These are phyloP conservation scores for Trachemys scripta DNA, from an alignment of 2,113 vertebrate genomes.

Conservation along the genomic window DNA sequence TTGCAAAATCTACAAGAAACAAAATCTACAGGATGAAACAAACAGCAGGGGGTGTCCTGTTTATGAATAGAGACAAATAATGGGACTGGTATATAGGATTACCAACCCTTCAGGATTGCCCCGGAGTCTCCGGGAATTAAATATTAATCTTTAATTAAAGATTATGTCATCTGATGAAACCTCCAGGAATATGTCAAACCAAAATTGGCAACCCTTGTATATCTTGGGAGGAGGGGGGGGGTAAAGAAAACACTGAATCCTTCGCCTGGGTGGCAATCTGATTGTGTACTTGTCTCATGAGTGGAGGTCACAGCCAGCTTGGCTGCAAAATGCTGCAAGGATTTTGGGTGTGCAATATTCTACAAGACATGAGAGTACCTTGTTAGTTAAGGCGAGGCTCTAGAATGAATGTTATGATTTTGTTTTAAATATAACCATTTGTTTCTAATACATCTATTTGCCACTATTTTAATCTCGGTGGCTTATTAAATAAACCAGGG, in stretches of 20 bases:
- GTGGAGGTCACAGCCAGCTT: background rate
- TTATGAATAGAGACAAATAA: background rate
- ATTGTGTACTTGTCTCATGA: background rate
- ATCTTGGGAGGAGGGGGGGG: background rate
- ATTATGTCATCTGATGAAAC: too few relatives aligned
- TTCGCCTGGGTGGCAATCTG: background rate
- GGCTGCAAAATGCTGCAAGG: too few relatives aligned
- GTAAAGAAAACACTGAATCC: background rate
- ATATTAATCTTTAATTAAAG: too few relatives aligned
- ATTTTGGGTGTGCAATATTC: too few relatives aligned
- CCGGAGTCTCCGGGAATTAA: too few relatives aligned
- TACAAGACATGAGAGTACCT: too few relatives aligned
- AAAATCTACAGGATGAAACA: background rate
- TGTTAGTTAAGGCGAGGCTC: too few relatives aligned
- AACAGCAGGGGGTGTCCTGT: too few relatives aligned
- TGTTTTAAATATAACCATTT: background rate
- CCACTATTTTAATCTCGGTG: background rate
- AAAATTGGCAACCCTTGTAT: background rate
- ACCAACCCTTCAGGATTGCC: too few relatives aligned
- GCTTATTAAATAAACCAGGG: background rate
- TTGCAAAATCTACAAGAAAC: background rate
- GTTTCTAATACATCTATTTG: background rate
- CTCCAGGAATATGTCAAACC: too few relatives aligned
- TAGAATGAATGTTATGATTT: background rate
- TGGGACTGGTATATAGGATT: background rate